These are phyloP conservation scores for Bungarus multicinctus DNA, from an alignment of 2,113 vertebrate genomes.

Conservation along the genomic window DNA sequence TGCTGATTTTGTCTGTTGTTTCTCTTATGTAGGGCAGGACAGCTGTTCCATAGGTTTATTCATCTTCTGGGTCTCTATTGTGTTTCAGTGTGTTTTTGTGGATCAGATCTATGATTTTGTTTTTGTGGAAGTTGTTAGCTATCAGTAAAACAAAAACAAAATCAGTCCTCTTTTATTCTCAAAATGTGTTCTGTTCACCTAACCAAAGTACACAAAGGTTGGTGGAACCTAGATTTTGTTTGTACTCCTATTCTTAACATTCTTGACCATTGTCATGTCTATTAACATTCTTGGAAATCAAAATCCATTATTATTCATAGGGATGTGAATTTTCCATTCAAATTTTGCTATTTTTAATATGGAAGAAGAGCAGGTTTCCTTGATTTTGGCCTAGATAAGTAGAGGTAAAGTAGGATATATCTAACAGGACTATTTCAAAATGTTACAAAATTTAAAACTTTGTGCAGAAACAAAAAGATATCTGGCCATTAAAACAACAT, in stretches of 20 bases:
- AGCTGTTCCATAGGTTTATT: too few relatives aligned
- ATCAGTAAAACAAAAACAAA: too few relatives aligned
- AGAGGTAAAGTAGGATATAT: not conserved
- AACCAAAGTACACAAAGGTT: not conserved
- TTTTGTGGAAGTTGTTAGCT: too few relatives aligned
- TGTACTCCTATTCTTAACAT: not conserved
- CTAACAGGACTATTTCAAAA: not conserved
- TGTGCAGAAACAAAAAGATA: not conserved
- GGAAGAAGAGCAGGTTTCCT: not conserved
- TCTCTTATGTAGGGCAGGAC: too few relatives aligned
- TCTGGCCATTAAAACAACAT: not conserved
- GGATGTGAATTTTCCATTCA: not conserved
- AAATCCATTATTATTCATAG: not conserved
- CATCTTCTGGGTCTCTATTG: too few relatives aligned
- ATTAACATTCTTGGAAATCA: not conserved
- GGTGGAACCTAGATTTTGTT: not conserved
- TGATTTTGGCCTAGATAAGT: not conserved
- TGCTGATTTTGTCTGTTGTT: too few relatives aligned
- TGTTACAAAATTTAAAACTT: not conserved
- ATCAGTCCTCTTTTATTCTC: not conserved
- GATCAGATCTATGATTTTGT: too few relatives aligned
- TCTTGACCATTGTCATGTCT: not conserved
- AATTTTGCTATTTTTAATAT: not conserved
- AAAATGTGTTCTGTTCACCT: not conserved
- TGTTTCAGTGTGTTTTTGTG: too few relatives aligned